phyloP scores from a whole-genome alignment of 2,113 vertebrate species.

The Epinephelus cyanopodus region DNA sequence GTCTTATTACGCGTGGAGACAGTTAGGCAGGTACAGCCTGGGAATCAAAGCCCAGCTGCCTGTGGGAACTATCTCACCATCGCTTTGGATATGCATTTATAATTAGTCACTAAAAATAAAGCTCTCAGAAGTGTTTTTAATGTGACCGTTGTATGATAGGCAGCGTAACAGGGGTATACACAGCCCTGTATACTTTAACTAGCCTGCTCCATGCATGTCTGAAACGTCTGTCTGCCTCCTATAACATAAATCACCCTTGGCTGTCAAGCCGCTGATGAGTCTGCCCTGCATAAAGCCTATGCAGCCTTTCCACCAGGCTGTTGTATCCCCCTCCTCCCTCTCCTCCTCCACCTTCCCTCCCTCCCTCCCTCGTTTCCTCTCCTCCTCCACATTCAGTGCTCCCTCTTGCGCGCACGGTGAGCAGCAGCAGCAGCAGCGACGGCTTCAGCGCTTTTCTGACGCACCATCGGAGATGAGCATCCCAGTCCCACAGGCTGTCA shows the following conservation, averaged over 20 bases:
- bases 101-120: constrained; percentile 42
- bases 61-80: constrained; percentile 19
- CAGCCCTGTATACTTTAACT: constrained; percentile 21
- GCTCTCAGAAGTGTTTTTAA: not conserved
- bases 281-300: constrained; percentile 69
- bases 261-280: constrained; percentile 65
- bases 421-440: constrained; percentile 72
- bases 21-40: constrained; percentile 1
- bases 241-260: constrained; percentile 66
- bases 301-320: constrained; percentile 71
- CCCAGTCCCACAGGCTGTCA: constrained; percentile 73
- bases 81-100: constrained; percentile 17
- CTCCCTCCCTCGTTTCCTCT: constrained; percentile 21
- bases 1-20: not conserved
- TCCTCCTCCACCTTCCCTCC: constrained; percentile 11
- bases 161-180: not conserved
- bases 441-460: constrained; percentile 75
- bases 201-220: constrained; percentile 27
- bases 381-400: constrained; percentile 76
- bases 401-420: constrained; percentile 77
- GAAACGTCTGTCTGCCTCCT: constrained; percentile 33
- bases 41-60: constrained; percentile 30
- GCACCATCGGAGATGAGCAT: constrained; percentile 80
- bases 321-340: constrained; percentile 30
- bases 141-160: constrained; percentile 10